Conservation (phyloP, 2,888 invertebrate genomes). For the Tortricodes alternella region DNA sequence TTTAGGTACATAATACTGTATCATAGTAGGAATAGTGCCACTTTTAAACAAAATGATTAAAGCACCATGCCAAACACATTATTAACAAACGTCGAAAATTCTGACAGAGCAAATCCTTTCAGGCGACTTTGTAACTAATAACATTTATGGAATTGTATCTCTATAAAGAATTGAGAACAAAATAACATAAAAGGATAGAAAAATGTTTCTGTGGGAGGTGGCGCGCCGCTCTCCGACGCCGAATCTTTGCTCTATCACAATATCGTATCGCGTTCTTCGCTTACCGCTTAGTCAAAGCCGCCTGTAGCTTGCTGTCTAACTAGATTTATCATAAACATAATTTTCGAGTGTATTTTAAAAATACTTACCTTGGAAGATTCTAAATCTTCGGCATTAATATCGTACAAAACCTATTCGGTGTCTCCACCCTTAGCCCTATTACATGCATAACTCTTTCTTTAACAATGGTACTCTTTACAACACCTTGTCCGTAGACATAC, state of each 20-base stretch:
- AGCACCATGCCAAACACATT: conserved; percentile 76
- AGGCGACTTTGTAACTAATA: neutral
- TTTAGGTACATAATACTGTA: conserved; percentile 72
- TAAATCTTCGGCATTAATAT: conserved; percentile 69
- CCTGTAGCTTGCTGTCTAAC: conserved; percentile 54
- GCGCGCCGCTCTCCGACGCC: neutral
- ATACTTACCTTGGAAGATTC: conserved; percentile 77
- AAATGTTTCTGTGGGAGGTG: neutral
- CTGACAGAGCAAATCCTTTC: conserved; percentile 24
- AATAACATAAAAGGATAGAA: conserved; percentile 16
- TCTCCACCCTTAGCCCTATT: conserved; percentile 66
- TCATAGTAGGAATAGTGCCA: conserved; percentile 57
- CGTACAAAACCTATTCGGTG: conserved; percentile 67
- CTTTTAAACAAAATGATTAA: conserved; percentile 67
- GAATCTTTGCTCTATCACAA: conserved; percentile 8
- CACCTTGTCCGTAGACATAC: conserved; percentile 54
- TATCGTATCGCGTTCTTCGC: conserved; percentile 30
- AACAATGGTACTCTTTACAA: conserved; percentile 55
- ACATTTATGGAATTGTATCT: conserved; percentile 16
- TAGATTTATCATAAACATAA: conserved; percentile 56
- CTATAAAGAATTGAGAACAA: conserved; percentile 5
- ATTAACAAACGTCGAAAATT: conserved; percentile 45
- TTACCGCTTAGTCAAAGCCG: conserved; percentile 50
- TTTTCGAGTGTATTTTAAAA: conserved; percentile 73
- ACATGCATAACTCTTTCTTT: conserved; percentile 66